phyloP scores from a whole-genome alignment of 2,797 vertebrate genomes.

The Enteromius fasciolatus region DNA sequence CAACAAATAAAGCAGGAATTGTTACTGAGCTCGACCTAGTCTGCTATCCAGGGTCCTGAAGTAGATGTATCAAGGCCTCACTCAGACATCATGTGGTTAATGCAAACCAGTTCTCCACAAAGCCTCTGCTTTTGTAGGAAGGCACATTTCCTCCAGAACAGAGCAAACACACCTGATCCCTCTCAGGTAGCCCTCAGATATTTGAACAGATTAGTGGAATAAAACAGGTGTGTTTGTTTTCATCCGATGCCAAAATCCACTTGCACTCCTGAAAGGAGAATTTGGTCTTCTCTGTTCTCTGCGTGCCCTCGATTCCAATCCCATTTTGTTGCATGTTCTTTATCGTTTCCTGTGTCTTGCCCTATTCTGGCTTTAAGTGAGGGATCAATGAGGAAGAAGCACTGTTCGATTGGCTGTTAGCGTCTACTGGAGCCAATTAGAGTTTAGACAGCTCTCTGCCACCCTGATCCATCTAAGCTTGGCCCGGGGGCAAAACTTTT shows the following conservation, averaged over 20 bases:
- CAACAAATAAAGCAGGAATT: neutral
- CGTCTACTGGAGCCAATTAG: slow-evolving; percentile 76
- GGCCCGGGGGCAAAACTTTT: slow-evolving; percentile 69
- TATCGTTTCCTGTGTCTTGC: slow-evolving; percentile 69
- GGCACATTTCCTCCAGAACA: slow-evolving; percentile 23
- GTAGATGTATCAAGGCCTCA: slow-evolving; percentile 1
- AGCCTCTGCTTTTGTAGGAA: slow-evolving; percentile 13
- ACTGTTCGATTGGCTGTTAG: slow-evolving; percentile 66
- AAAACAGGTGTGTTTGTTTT: slow-evolving; percentile 40
- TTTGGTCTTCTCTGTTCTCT: slow-evolving; percentile 37
- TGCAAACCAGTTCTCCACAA: slow-evolving; percentile 27
- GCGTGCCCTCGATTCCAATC: slow-evolving; percentile 48
- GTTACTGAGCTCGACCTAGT: neutral
- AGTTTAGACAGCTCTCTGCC: slow-evolving; percentile 73
- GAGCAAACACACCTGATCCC: slow-evolving; percentile 40
- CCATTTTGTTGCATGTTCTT: slow-evolving; percentile 66
- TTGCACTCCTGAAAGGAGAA: slow-evolving; percentile 21
- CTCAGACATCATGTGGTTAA: neutral
- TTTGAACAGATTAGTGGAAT: slow-evolving; percentile 43
- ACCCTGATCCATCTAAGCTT: slow-evolving; percentile 61
- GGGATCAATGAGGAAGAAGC: slow-evolving; percentile 73
- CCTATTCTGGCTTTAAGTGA: slow-evolving; percentile 70
- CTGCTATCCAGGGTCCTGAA: slow-evolving; percentile 45
- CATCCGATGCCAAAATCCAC: slow-evolving; percentile 37
- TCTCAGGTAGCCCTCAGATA: slow-evolving; percentile 39